These are phyloP conservation scores for Eledona agricola DNA, from an alignment of 2,888 invertebrate species.

Conservation along the genomic window DNA sequence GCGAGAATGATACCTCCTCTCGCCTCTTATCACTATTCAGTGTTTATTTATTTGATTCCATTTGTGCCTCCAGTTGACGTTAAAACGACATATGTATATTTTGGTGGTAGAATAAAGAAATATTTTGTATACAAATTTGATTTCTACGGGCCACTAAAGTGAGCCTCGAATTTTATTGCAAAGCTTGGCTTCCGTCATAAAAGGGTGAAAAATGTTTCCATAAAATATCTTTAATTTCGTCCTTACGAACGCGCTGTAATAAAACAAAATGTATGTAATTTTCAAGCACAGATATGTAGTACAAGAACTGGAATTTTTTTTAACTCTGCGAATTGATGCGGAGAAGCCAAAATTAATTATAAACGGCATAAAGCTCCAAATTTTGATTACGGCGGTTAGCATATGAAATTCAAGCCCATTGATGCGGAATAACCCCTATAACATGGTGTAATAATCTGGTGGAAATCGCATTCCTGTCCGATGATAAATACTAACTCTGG, in stretches of 20 bases:
- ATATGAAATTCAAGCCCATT: slow-evolving; percentile 56
- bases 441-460: slow-evolving; percentile 52
- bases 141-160: slow-evolving; percentile 10
- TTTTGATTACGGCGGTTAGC: slow-evolving; percentile 51
- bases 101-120: slow-evolving; percentile 18
- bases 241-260: background rate
- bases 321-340: background rate
- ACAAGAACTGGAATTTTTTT: slow-evolving; percentile 3
- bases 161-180: slow-evolving; percentile 13
- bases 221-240: slow-evolving; percentile 18
- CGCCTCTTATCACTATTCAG: no score
- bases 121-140: slow-evolving; percentile 8
- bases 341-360: slow-evolving; percentile 33
- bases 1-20: no score
- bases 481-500: slow-evolving; percentile 61
- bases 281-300: background rate
- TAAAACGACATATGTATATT: no score
- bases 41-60: no score
- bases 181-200: slow-evolving; percentile 10
- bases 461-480: slow-evolving; percentile 58
- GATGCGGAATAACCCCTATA: slow-evolving; percentile 50
- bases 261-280: background rate
- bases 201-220: slow-evolving; percentile 7
- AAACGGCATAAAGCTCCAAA: slow-evolving; percentile 39
- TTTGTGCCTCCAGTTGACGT: no score